Base-by-base conservation (phyloP, 2,113 vertebrate genomes). In the Alligator sinensis region DNA sequence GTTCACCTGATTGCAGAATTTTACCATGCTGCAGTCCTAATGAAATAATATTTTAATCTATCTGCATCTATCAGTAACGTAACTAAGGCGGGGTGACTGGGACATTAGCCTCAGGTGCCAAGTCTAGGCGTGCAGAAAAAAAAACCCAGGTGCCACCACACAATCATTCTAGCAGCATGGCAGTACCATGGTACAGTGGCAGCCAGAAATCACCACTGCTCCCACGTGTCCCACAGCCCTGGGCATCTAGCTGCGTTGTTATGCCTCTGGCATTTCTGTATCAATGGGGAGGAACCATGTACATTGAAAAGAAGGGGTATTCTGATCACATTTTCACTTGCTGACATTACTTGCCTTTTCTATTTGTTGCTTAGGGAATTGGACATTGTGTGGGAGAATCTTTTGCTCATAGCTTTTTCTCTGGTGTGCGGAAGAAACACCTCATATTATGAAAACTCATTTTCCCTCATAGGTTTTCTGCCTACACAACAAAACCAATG, bases 401-500 rank as follows among this genome's bases (percentile, higher is more conserved):
- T 93, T 91, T 87, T 5, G 0, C 91, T 94, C n/a, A 58, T 80
- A 87, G 66, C 2, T 55, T 90, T 76, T 72, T 82, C 2, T 82
- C 16, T 70, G 74, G n/a, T 84, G 63, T 89, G 27, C 80, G n/a
- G 38, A 74, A 77, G 25, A 86, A 63, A 6, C 10, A 89, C 75
- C 18, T 62, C 90, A n/a, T 90, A 63, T 75, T 77, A 83, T 76
- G 59, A 87, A 94, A 93, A 91, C 18, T 94, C 86, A 57, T 34
- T 82, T 95, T 92, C 84, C 62, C 27, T 13, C 6, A 7, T 9
- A 88, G 60, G 72, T 89, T 96, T 84, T 94, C 85, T 92, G 27
- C 81, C 80, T 91, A 63, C 28, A 78, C 72, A 81, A 94, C 88
- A 95, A 82, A 87, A 96, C 62, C 28, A 81, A 84, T n/a, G 28